Base-by-base conservation (phyloP, 2,797 vertebrate species). In the Cyclura pinguis region DNA sequence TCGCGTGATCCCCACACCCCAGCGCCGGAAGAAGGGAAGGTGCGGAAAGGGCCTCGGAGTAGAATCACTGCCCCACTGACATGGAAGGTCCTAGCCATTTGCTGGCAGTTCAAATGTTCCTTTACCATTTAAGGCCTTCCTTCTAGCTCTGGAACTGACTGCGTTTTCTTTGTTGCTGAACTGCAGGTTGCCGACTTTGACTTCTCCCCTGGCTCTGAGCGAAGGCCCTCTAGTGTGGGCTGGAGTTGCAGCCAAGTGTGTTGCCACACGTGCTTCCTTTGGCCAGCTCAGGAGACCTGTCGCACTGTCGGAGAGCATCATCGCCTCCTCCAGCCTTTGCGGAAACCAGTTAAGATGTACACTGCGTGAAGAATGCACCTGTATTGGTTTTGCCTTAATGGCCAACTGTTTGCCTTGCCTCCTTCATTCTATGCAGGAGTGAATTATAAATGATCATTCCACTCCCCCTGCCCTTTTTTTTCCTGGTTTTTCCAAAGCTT, bases 121-220 rank as follows among this genome's bases (percentile, higher is more conserved):
- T 80, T 80, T 80, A 47, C n/a, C 55, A 35, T n/a, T 38, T 0
- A 8, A 47, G 1, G 10, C 42, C 42, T 24, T 64, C 6, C 5
- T 78, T 29, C 10, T 47, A 12, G 57, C 13, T n/a, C 20, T 29
- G 74, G 89, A 90, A 93, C 2, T 35, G 0, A 18, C 84, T 35
- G 10, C 4, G 14, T 27, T 90, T 42, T 35, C 90, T 24, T 90
- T 94, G 1, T 72, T 91, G 57, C 14, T 93, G 27, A 13, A 90
- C 20, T 88, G 29, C 93, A 97, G 97, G 96, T 97, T 85, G 96
- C 97, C 88, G 96, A 97, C 93, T 97, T 96, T 72, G 97, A 97
- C 94, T 98, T 97, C 92, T 96, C 96, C 91, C 96, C 97, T 3
- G 74, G 94, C 59, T 94, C 95, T 86, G 95, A 96, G 83, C 95